Evolutionary conservation across 2,797 vertebrate species (phyloP), one percentile per base, ranked within the genome.

Genomic region (Gallinago nigripennis): DNA sequence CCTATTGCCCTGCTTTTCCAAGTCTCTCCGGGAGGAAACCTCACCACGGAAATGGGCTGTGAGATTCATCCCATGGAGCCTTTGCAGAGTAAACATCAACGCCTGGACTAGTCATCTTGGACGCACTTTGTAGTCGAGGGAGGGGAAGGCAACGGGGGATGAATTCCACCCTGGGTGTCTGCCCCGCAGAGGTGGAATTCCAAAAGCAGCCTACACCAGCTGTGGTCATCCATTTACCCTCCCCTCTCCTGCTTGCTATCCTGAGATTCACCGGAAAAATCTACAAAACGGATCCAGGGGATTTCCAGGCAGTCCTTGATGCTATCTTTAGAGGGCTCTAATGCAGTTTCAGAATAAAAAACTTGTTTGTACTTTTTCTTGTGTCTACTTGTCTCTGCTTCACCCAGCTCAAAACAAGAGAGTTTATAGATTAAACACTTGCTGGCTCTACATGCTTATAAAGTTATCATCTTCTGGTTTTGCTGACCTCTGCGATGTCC

Each of bases 351-450:
- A 17, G 86, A 93, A 92, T 90, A 94, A 95, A 90, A 90, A 87
- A 73, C 48, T 84, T 73, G 77, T 79, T 94, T 92, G 75, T 94
- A 80, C 50, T 96, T 94, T 94, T 95, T 95, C 94, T 86, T 96
- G 96, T 94, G 86, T 94, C 86, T 97, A 92, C 96, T 96, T 94
- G 94, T 79, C 83, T 95, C 81, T 85, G 33, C 90, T 94, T 95
- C 68, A 90, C 60, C n/a, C 53, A 75, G 19, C 33, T 88, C 56
- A 88, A 88, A 95, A 91, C 80, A 92, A 92, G 37, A 86, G 12
- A 82, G 56, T 86, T 90, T 68, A 51, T 28, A 88, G 63, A 87
- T 85, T 90, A 90, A 95, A 88, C 12, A n/a, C 48, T 79, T 80
- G 45, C 77, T 80, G 53, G 24, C 54, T 90, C 56, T 66, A 77